Evolutionary conservation across 2,113 vertebrate species (phyloP), one percentile per base, ranked within the genome.

Genomic region (Cavia porcellus): DNA sequence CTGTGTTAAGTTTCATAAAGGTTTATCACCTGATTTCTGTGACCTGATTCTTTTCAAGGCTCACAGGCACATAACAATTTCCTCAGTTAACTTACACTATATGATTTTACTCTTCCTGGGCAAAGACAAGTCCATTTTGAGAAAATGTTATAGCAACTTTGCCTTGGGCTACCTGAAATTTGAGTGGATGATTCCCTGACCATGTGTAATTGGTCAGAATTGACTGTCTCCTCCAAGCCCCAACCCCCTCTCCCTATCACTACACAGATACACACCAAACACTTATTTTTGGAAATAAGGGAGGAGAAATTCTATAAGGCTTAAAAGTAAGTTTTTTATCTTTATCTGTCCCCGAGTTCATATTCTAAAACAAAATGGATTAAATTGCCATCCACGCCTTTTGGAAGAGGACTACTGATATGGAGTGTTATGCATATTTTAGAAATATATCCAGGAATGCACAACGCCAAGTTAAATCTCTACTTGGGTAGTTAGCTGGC

Each of bases 61-160:
- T 75, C 10, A 9, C 5, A 32, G 70, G 66, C 47, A 64, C 42
- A 9, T 4, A 64, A 20, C 77, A 52, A 79, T 89, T 97, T 91
- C 84, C 83, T 95, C 47, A 72, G 52, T 59, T 92, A 61, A 81
- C 30, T 45, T 64, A 66, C 7, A 7, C 22, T 66, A 4, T 45
- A 17, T n/a, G 55, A 59, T 42, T 86, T 89, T 82, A 91, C 45
- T 81, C 45, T 72, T 89, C 52, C 93, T 72, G 70, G 22, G 52
- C 70, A 77, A 95, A 92, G 61, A 86, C 52, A 96, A 96, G 80
- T 79, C 47, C 74, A 72, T 83, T 94, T 82, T 38, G 87, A 97
- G 92, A 92, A 96, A 96, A 93, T 84, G 68, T 93, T 42, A 72
- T 15, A 92, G 57, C 59, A 92, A 68, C 66, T 86, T n/a, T 64